Base-by-base conservation (phyloP, 2,888 invertebrate genomes). In the Argyra leucocephala region DNA sequence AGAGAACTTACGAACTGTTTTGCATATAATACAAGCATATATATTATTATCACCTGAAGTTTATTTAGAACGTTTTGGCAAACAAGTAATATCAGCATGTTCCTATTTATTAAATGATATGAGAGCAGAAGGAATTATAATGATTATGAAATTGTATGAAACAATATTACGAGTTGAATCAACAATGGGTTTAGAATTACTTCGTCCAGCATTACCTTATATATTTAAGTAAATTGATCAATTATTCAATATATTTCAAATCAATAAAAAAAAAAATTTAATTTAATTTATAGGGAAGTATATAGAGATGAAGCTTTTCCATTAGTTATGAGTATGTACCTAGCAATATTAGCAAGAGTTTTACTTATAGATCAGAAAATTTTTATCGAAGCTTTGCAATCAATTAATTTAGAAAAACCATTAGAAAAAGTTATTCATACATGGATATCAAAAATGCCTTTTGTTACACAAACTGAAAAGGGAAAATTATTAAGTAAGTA, bases 1-100 rank as follows among this genome's bases (percentile, higher is more conserved):
- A 0, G 94, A 95, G 74, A 88, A 91, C 77, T 82, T 95, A 15
- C 83, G 88, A 68, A 85, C 87, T 66, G 89, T 91, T 69, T 82
- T 94, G 18, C 86, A 88, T 72, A 89, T 96, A 74, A 88, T 90
- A 76, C 87, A 91, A 77, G 91, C 89, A 1, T 93, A 94, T 76
- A 84, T 92, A 0, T 79, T 93, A 21, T 80, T 95, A 15, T 88
- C 88, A 69, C 91, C 93, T 0, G 86, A 89, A 73, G 85, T 89
- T 70, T 91, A 91, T 74, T 82, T 93, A 67, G 81, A 86, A 71
- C 86, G 85, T 10, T 86, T 88, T 67, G 92, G 93, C 1, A 82
- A 82, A 15, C 83, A 84, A 63, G 84, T 95, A 68, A 85, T 92
- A 69, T 82, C 84, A 1, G 82, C 88, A 15, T 83, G 93, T 67